A percentile compares a stretch with the other conserved stretches of the same genome.
Conservation (phyloP, 2,797 vertebrate species). For the Octomys mimax region DNA sequence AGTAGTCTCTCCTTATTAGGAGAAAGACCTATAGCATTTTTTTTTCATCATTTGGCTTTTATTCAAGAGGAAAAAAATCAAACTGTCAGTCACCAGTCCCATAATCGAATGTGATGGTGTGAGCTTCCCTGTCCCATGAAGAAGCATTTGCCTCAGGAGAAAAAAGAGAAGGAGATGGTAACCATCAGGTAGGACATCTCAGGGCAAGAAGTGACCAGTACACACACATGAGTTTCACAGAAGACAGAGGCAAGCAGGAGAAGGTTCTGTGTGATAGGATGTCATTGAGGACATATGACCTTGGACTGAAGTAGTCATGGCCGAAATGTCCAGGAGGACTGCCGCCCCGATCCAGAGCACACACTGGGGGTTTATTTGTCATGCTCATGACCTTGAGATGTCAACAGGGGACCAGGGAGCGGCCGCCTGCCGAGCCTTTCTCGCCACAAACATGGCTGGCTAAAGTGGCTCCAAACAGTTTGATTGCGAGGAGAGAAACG, state of each 20-base stretch:
- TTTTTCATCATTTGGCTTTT: constrained; percentile 39
- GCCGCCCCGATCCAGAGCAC: background rate
- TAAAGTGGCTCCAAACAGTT: constrained; percentile 62
- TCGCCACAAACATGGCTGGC: constrained; percentile 61
- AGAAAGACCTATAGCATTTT: background rate
- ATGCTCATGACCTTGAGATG: background rate
- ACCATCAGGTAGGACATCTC: background rate
- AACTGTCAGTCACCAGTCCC: background rate
- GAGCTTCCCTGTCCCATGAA: background rate
- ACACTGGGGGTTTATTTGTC: constrained; percentile 57
- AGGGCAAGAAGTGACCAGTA: background rate
- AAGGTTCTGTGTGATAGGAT: background rate
- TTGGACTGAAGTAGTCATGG: background rate
- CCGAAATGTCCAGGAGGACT: background rate
- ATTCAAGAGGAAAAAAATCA: constrained; percentile 15
- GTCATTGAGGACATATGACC: background rate
- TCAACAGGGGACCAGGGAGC: constrained; percentile 35
- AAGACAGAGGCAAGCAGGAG: background rate
- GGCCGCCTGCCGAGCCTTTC: constrained; percentile 57
- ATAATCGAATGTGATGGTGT: background rate
- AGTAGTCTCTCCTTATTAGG: background rate
- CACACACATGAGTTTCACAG: background rate
- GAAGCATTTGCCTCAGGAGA: background rate
- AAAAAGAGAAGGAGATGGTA: background rate
- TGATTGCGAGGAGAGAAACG: constrained; percentile 72